Percentiles rank a stretch among this genome's conserved stretches.
phyloP scores from a whole-genome alignment of 2,888 invertebrate genomes.

The Orthosia gothica region DNA sequence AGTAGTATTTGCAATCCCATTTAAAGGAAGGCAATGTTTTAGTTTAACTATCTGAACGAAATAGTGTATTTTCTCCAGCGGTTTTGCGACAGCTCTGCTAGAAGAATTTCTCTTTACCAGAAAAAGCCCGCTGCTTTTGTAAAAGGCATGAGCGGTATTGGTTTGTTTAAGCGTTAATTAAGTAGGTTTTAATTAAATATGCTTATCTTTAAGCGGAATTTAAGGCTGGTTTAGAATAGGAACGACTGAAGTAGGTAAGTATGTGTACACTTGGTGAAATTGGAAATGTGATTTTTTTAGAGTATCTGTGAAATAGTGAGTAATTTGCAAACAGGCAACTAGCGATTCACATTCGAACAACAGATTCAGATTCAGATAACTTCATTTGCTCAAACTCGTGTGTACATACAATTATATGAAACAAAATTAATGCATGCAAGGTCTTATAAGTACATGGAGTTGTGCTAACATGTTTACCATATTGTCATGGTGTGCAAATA shows the following conservation, averaged over 20 bases:
- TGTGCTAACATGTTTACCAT: too few relatives aligned
- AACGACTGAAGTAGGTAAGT: neutral
- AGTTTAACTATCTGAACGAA: constrained; percentile 5
- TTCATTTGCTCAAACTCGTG: too few relatives aligned
- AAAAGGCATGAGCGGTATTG: neutral
- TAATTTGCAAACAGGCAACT: too few relatives aligned
- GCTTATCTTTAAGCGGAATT: constrained; percentile 9
- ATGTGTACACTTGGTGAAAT: neutral
- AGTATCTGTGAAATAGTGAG: too few relatives aligned
- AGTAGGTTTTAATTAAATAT: constrained; percentile 8
- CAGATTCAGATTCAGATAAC: too few relatives aligned
- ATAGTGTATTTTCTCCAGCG: neutral
- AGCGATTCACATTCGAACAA: too few relatives aligned
- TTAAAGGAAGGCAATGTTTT: constrained; percentile 16
- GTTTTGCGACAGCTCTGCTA: constrained; percentile 4
- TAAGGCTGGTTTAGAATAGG: neutral
- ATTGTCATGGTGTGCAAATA: too few relatives aligned
- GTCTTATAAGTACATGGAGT: too few relatives aligned
- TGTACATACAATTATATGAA: too few relatives aligned
- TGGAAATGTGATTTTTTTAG: neutral
- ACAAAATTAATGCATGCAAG: too few relatives aligned
- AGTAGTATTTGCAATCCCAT: neutral
- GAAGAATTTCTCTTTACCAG: constrained; percentile 1
- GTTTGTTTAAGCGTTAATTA: constrained; percentile 17
- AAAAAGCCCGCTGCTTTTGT: neutral